phyloP scores from a whole-genome alignment of 2,113 vertebrate genomes.

The Neoarius graeffei region DNA sequence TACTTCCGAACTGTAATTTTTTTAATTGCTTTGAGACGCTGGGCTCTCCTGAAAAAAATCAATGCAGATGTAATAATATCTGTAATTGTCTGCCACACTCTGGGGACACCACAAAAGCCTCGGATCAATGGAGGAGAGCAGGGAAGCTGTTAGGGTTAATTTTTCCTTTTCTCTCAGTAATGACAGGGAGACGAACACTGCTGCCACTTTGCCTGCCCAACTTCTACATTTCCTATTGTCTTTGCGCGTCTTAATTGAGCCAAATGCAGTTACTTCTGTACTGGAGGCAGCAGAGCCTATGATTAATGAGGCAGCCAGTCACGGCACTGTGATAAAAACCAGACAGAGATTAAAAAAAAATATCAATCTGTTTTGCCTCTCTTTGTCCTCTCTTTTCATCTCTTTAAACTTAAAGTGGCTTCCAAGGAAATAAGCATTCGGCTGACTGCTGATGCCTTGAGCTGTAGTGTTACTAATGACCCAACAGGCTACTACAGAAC shows the following conservation, averaged over 20 bases:
- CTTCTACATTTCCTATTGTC: conserved; percentile 78
- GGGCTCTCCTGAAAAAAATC: conserved; percentile 72
- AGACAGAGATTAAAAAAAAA: conserved; percentile 58
- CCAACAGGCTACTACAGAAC: conserved; percentile 43
- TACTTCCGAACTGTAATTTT: conserved; percentile 80
- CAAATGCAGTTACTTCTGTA: conserved; percentile 78
- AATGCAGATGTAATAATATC: conserved; percentile 86
- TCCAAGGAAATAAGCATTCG: conserved; percentile 40
- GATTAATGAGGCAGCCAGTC: conserved; percentile 79
- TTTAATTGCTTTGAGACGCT: conserved; percentile 80
- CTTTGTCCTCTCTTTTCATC: conserved; percentile 59
- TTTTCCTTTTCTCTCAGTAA: conserved; percentile 77
- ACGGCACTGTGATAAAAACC: conserved; percentile 74
- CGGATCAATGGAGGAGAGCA: conserved; percentile 77
- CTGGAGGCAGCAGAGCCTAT: conserved; percentile 72
- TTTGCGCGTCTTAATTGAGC: conserved; percentile 76
- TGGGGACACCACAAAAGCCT: conserved; percentile 76
- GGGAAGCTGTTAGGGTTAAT: conserved; percentile 78
- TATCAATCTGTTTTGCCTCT: conserved; percentile 66
- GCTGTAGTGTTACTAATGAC: conserved; percentile 54
- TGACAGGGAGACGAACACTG: conserved; percentile 72
- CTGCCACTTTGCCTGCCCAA: conserved; percentile 69
- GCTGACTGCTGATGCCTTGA: conserved; percentile 54
- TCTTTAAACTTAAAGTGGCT: conserved; percentile 53
- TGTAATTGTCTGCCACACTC: conserved; percentile 81